A percentile compares a stretch with the other conserved stretches of the same genome.
Conservation (phyloP, 2,888 invertebrate species). For the Aphidoletes aphidimyza region DNA sequence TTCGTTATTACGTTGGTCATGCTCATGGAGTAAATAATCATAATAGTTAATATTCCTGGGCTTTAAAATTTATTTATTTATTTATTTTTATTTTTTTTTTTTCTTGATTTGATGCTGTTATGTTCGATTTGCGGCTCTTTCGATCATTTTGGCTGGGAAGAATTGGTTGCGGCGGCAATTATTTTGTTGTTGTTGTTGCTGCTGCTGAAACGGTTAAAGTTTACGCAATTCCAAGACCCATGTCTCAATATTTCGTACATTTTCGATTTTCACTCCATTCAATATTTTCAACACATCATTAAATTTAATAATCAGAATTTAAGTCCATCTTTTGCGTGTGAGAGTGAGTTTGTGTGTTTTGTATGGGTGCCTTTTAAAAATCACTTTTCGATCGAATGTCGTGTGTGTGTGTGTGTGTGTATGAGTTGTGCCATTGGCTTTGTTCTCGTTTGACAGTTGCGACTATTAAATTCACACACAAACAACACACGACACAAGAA, state of each 20-base stretch:
- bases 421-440: background rate
- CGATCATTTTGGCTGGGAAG: too few relatives aligned
- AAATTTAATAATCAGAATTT: conserved; percentile 53
- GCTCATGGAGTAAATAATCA: conserved; percentile 44
- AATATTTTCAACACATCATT: conserved; percentile 53
- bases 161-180: too few relatives aligned
- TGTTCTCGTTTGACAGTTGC: conserved; percentile 14
- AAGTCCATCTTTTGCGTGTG: background rate
- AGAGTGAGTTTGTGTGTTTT: too few relatives aligned
- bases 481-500: too few relatives aligned
- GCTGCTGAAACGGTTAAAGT: too few relatives aligned
- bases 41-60: conserved; percentile 41
- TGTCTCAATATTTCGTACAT: background rate
- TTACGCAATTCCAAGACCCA: background rate
- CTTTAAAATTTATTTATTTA: background rate
- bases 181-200: too few relatives aligned
- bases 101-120: background rate
- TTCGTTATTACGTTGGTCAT: background rate
- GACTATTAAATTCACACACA: conserved; percentile 6
- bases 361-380: conserved; percentile 48
- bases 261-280: conserved; percentile 40
- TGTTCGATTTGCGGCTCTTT: background rate
- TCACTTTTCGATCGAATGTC: background rate
- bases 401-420: background rate
- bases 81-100: background rate